Conservation (phyloP, 2,113 vertebrate genomes). For the Ictidomys tridecemlineatus region DNA sequence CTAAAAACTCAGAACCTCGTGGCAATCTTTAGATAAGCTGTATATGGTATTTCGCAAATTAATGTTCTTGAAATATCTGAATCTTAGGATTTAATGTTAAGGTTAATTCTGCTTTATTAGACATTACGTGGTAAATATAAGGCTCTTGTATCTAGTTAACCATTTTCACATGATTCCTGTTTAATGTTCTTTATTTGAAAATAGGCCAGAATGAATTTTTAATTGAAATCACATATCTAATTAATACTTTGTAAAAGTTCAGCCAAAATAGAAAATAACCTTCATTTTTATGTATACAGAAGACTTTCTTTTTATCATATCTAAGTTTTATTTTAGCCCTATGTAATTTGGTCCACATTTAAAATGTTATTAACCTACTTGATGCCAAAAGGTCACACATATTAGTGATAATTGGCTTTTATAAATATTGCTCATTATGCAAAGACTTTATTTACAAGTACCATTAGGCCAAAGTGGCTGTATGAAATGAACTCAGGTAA, state of each 20-base stretch:
- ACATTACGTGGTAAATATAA: conserved; percentile 54
- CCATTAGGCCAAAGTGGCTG: conserved; percentile 76
- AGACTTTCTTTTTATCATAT: conserved; percentile 8
- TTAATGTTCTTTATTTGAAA: conserved; percentile 54
- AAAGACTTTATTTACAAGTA: conserved; percentile 80
- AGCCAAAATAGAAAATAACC: conserved; percentile 64
- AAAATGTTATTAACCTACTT: conserved; percentile 73
- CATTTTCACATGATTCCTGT: conserved; percentile 31
- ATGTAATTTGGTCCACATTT: conserved; percentile 62
- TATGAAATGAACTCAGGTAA: conserved; percentile 56
- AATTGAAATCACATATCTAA: conserved; percentile 61
- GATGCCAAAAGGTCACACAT: conserved; percentile 78
- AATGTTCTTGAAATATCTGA: conserved; percentile 45
- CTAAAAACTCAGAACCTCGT: neutral
- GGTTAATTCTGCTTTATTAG: neutral
- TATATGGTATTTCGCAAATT: neutral
- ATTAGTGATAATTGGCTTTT: conserved; percentile 79
- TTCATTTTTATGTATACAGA: conserved; percentile 44
- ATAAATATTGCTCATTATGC: conserved; percentile 79
- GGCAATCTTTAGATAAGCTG: neutral
- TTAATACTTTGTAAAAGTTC: conserved; percentile 59
- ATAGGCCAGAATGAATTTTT: conserved; percentile 39
- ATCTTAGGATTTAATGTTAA: conserved; percentile 50
- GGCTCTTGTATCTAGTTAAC: neutral
- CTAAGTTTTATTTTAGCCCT: conserved; percentile 57